Conservation (phyloP, 1,140 invertebrate genomes). For the Melipona quadrifasciata region DNA sequence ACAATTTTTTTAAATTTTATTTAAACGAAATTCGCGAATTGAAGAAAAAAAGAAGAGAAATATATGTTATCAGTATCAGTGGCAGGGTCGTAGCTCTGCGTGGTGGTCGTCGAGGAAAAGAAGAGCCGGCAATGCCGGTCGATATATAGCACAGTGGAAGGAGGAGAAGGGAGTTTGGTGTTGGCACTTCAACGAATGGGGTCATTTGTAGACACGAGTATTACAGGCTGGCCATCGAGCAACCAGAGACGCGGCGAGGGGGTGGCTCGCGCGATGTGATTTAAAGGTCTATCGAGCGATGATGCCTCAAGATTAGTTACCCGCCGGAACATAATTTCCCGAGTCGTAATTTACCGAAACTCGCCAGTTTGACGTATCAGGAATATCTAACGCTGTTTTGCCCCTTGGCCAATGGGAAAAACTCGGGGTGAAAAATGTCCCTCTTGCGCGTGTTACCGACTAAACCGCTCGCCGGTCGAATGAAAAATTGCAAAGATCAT, state of each 20-base stretch:
- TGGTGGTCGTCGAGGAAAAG: background rate
- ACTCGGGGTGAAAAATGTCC: background rate
- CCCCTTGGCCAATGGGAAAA: background rate
- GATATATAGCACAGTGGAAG: background rate
- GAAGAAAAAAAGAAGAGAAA: background rate
- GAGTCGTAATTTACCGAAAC: conserved; percentile 51
- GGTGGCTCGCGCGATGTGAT: conserved; percentile 64
- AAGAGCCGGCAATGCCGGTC: background rate
- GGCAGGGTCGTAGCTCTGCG: background rate
- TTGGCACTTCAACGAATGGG: conserved; percentile 68
- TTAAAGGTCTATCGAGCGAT: conserved; percentile 72
- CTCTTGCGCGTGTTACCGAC: background rate
- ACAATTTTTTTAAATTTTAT: no score
- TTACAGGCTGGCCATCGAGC: conserved; percentile 54
- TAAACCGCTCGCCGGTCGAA: no score
- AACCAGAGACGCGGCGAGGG: conserved; percentile 17
- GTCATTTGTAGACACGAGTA: conserved; percentile 71
- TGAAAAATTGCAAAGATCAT: no score
- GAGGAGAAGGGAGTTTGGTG: conserved; percentile 25
- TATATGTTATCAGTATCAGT: background rate
- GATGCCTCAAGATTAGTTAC: conserved; percentile 70
- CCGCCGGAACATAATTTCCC: conserved; percentile 65
- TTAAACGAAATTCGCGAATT: no score
- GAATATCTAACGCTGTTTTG: conserved; percentile 29
- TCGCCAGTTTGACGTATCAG: conserved; percentile 32